Percentiles rank a stretch among this genome's conserved stretches.
Conservation (phyloP, 2,797 vertebrate species). For the Sebastes trivittatus region DNA sequence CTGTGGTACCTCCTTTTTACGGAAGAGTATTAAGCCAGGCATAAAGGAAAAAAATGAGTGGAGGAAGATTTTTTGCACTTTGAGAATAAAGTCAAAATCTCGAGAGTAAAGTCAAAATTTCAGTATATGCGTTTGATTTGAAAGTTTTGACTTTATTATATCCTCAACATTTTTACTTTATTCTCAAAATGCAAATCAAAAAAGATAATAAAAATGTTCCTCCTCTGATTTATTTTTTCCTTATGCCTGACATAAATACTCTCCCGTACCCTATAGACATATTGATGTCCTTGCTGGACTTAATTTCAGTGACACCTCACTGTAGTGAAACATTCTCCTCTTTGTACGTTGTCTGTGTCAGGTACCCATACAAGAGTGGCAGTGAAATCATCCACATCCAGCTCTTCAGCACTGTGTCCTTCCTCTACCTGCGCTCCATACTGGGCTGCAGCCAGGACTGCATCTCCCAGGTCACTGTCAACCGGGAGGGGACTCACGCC, state of each 20-base stretch:
- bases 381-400: slow-evolving; percentile 71
- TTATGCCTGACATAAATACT: background rate
- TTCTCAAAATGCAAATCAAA: background rate
- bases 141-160: background rate
- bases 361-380: slow-evolving; percentile 71
- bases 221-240: background rate
- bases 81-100: background rate
- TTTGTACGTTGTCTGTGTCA: background rate
- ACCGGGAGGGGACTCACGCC: slow-evolving; percentile 59
- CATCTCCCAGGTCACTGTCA: slow-evolving; percentile 70
- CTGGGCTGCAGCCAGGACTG: slow-evolving; percentile 75
- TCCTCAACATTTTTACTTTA: background rate
- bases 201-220: fast-evolving
- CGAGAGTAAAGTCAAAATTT: background rate
- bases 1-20: too few species aligned
- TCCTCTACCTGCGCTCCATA: slow-evolving; percentile 67
- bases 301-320: background rate
- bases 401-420: slow-evolving; percentile 67
- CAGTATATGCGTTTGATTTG: background rate
- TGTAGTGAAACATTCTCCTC: background rate
- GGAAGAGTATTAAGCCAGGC: too few species aligned
- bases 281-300: background rate
- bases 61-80: background rate
- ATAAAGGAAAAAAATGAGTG: too few species aligned
- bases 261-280: background rate